These are phyloP conservation scores for Glaucomys volans DNA, from an alignment of 2,113 vertebrate genomes.

Conservation along the genomic window DNA sequence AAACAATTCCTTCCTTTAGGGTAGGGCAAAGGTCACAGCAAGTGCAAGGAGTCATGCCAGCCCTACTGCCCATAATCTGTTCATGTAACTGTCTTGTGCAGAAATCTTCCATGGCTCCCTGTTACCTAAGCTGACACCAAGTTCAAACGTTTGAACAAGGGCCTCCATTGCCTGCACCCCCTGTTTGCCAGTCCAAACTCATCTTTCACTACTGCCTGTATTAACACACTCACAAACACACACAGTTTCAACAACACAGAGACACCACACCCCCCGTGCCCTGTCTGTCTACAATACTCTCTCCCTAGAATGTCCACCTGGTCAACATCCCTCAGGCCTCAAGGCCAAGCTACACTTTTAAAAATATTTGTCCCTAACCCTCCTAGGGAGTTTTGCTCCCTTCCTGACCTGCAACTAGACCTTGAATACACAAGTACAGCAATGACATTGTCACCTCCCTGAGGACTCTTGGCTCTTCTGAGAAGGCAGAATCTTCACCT, in stretches of 20 bases:
- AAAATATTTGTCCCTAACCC: neutral
- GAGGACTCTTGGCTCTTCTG: neutral
- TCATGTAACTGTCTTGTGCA: neutral
- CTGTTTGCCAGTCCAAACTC: neutral
- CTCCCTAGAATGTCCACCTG: neutral
- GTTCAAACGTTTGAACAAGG: neutral
- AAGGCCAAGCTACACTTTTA: neutral
- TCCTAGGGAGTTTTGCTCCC: neutral
- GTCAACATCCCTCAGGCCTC: neutral
- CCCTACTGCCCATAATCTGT: neutral
- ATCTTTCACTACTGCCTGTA: neutral
- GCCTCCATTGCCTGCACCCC: neutral
- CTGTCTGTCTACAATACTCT: too few relatives aligned
- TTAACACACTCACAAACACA: neutral
- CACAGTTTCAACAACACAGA: neutral
- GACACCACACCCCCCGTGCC: neutral
- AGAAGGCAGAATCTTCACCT: neutral
- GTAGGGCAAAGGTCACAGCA: neutral
- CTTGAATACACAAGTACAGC: neutral
- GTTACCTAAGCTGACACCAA: neutral
- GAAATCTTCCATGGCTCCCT: neutral
- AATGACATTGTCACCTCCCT: neutral
- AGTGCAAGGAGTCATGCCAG: neutral
- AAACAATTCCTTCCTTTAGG: neutral
- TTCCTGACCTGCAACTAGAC: neutral